Conservation (phyloP, 1,140 invertebrate genomes). For the Grapholita molesta region DNA sequence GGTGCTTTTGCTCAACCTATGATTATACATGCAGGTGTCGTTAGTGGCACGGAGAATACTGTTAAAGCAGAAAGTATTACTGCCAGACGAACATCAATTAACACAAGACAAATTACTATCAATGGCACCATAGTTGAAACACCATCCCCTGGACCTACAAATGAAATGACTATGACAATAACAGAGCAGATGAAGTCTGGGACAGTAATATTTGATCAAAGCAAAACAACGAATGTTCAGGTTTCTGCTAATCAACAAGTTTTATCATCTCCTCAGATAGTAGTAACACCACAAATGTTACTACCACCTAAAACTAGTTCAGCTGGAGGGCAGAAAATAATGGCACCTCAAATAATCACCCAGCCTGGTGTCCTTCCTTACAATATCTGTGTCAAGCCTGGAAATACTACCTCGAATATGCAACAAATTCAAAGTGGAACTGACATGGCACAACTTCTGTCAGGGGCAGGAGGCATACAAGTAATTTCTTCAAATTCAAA, state of each 20-base stretch:
- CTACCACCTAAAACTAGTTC: constrained; percentile 69
- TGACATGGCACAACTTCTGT: constrained; percentile 68
- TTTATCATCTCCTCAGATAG: constrained; percentile 72
- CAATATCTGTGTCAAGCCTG: constrained; percentile 75
- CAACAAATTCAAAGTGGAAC: constrained; percentile 68
- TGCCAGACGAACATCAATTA: constrained; percentile 71
- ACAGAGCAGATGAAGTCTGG: constrained; percentile 74
- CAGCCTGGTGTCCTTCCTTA: constrained; percentile 69
- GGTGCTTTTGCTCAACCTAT: constrained; percentile 71
- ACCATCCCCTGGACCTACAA: constrained; percentile 70
- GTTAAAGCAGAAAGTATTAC: constrained; percentile 71
- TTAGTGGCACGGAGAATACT: constrained; percentile 65
- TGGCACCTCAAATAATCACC: constrained; percentile 68
- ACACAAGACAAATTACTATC: constrained; percentile 76
- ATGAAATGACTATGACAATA: constrained; percentile 74
- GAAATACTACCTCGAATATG: constrained; percentile 58
- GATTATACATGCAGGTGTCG: constrained; percentile 70
- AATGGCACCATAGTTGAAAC: constrained; percentile 77
- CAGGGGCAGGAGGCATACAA: constrained; percentile 69
- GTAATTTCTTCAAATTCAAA: constrained; percentile 74
- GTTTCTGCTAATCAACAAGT: constrained; percentile 69
- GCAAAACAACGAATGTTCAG: constrained; percentile 67
- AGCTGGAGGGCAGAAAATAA: constrained; percentile 60
- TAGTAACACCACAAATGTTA: constrained; percentile 73
- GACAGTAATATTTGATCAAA: constrained; percentile 69